phyloP scores from a whole-genome alignment of 2,888 invertebrate species.

The Tachina lurida region DNA sequence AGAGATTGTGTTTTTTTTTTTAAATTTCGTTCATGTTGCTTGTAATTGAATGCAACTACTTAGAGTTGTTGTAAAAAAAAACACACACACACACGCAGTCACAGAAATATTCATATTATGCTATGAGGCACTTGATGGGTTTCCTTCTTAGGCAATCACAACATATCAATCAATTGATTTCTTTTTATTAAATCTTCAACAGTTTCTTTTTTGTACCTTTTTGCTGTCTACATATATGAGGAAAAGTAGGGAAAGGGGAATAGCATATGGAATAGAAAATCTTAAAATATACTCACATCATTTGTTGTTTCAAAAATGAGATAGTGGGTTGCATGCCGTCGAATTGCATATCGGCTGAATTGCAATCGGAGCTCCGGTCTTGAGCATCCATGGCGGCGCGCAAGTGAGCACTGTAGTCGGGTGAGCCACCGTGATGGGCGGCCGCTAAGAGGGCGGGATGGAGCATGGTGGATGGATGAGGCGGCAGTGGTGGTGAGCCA shows the following conservation, averaged over 20 bases:
- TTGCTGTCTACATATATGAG: not conserved
- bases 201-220: slow-evolving; percentile 20
- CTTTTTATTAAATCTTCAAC: slow-evolving; percentile 15
- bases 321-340: slow-evolving; percentile 97
- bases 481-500: slow-evolving; percentile 90
- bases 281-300: slow-evolving; percentile 75
- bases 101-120: slow-evolving; percentile 34
- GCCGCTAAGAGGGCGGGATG: slow-evolving; percentile 93
- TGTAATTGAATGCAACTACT: slow-evolving; percentile 67
- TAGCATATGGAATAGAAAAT: not conserved
- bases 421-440: slow-evolving; percentile 91
- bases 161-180: slow-evolving; percentile 56
- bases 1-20: slow-evolving; percentile 48
- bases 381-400: slow-evolving; percentile 90
- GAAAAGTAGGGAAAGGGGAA: too few relatives aligned
- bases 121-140: slow-evolving; percentile 80
- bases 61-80: slow-evolving; percentile 75
- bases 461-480: slow-evolving; percentile 92
- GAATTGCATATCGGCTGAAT: slow-evolving; percentile 94
- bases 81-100: not conserved
- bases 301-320: slow-evolving; percentile 91
- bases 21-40: slow-evolving; percentile 34
- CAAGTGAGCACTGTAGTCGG: slow-evolving; percentile 89
- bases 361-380: slow-evolving; percentile 94
- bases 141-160: slow-evolving; percentile 73